Percentiles rank a stretch among this genome's conserved stretches.
phyloP scores from a whole-genome alignment of 2,113 vertebrate species.

The Paramisgurnus dabryanus region DNA sequence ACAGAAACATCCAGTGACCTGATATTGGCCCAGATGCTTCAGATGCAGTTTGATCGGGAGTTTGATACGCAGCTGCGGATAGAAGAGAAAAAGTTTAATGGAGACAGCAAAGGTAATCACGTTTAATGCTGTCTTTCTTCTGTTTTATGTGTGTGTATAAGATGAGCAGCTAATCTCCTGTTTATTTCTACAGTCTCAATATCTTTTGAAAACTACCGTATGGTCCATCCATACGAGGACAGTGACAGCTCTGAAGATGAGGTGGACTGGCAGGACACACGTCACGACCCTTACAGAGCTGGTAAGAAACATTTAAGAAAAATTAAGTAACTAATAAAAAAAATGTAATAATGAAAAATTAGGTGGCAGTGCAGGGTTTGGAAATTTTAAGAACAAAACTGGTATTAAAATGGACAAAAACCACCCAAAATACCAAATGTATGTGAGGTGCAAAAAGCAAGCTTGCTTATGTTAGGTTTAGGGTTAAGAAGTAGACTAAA shows the following conservation, averaged over 20 bases:
- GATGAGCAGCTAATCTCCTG: not conserved
- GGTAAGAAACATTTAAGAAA: slow-evolving; percentile 68
- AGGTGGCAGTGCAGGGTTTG: too few species aligned
- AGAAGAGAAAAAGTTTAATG: slow-evolving; percentile 96
- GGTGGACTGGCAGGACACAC: slow-evolving; percentile 97
- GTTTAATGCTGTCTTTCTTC: too few species aligned
- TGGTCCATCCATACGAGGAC: slow-evolving; percentile 91
- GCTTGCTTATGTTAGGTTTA: too few species aligned
- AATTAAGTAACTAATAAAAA: too few species aligned
- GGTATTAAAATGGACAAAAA: too few species aligned
- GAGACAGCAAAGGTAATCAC: slow-evolving; percentile 92
- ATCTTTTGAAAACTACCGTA: slow-evolving; percentile 98
- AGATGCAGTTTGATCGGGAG: slow-evolving; percentile 97
- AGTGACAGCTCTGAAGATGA: slow-evolving; percentile 96
- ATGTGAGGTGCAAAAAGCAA: too few species aligned
- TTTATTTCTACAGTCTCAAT: slow-evolving; percentile 85
- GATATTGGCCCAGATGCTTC: slow-evolving; percentile 96
- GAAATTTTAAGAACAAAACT: too few species aligned
- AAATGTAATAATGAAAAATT: too few species aligned
- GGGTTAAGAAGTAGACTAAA: too few species aligned
- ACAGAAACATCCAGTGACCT: slow-evolving; percentile 89
- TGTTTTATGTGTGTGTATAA: not conserved
- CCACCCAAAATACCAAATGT: too few species aligned
- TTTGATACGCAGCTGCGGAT: slow-evolving; percentile 90
- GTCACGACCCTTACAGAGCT: slow-evolving; percentile 88